A percentile compares a stretch with the other conserved stretches of the same genome.
phyloP scores from a whole-genome alignment of 2,888 invertebrate genomes.

The Belgica antarctica region DNA sequence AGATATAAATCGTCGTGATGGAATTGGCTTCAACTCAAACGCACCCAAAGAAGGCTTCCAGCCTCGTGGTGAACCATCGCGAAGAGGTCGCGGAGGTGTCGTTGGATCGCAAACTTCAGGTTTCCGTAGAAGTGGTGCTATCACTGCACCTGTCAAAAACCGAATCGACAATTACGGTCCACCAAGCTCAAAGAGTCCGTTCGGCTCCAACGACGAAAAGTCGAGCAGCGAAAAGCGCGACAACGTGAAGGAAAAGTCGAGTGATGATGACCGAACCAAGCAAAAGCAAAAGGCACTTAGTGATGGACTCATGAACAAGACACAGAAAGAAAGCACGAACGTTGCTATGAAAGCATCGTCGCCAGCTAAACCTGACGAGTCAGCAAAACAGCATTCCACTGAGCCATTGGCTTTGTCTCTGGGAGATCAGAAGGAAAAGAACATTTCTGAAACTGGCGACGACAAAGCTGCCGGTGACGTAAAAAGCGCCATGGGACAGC shows the following conservation, averaged over 20 bases:
- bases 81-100: slow-evolving; percentile 73
- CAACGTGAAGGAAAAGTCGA: slow-evolving; percentile 47
- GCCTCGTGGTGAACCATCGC: slow-evolving; percentile 84
- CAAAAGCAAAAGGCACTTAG: slow-evolving; percentile 66
- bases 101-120: slow-evolving; percentile 50
- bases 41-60: slow-evolving; percentile 68
- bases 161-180: slow-evolving; percentile 75
- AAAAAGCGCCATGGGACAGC: slow-evolving; percentile 44
- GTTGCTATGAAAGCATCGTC: slow-evolving; percentile 50
- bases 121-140: slow-evolving; percentile 56
- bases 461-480: slow-evolving; percentile 47
- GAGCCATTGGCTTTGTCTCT: neutral
- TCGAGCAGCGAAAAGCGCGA: slow-evolving; percentile 56
- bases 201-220: slow-evolving; percentile 57
- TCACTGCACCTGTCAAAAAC: slow-evolving; percentile 59
- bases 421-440: slow-evolving; percentile 41
- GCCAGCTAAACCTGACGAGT: slow-evolving; percentile 23
- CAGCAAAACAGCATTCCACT: slow-evolving; percentile 28
- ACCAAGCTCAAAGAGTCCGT: slow-evolving; percentile 77
- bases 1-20: slow-evolving; percentile 11
- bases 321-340: slow-evolving; percentile 55
- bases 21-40: slow-evolving; percentile 45
- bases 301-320: slow-evolving; percentile 58
- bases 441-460: slow-evolving; percentile 1
- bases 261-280: slow-evolving; percentile 65